Evolutionary conservation across 1,140 invertebrate genomes (phyloP).

Genomic region (Brachionus plicatilis): DNA sequence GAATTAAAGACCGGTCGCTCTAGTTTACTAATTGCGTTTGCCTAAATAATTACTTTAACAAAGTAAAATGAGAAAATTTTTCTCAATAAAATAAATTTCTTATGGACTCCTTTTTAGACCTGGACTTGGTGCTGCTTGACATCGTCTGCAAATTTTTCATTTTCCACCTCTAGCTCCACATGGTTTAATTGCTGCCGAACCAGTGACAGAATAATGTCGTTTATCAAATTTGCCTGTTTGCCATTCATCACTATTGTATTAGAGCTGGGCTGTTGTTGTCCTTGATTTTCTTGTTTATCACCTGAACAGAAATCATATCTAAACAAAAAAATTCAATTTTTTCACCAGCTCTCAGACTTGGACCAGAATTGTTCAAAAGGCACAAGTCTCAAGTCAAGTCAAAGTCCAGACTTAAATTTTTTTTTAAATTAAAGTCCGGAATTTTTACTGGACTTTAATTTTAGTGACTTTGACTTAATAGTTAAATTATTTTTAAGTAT

Average conservation of each 20-base stretch:
- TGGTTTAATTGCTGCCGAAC: not conserved
- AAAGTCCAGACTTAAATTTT: no score
- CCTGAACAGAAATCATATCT: not conserved
- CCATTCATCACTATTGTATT: not conserved
- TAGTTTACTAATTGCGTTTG: not conserved
- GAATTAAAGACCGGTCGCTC: not conserved
- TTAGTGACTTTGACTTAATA: no score
- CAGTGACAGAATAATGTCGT: not conserved
- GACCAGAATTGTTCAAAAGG: no score
- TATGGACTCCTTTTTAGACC: not conserved
- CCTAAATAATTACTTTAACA: not conserved
- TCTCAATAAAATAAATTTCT: not conserved
- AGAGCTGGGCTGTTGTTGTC: not conserved
- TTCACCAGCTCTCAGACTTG: no score
- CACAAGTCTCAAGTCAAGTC: no score
- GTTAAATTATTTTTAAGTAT: no score
- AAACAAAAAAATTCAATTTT: not conserved
- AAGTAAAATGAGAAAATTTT: not conserved
- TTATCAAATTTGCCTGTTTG: not conserved
- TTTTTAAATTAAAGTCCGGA: no score
- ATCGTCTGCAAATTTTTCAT: not conserved
- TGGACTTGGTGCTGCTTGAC: not conserved
- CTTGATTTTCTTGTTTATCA: constrained; percentile 9
- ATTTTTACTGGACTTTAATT: no score
- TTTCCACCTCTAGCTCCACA: not conserved